Base-by-base conservation (phyloP, 2,797 vertebrate species). In the Anableps anableps region DNA sequence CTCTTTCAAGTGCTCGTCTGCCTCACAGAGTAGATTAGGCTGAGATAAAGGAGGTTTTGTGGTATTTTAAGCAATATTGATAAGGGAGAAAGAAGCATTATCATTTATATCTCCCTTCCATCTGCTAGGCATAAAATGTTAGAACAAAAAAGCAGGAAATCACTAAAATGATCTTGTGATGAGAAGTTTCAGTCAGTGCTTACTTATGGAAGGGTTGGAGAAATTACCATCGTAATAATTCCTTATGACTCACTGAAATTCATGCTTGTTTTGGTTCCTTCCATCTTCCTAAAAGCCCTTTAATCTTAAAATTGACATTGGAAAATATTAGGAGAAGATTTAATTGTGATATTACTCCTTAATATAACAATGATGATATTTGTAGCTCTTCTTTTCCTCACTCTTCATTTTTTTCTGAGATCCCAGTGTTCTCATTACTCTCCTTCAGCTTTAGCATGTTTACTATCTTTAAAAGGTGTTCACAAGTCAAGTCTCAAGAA, bases 11-110 rank as follows among this genome's bases (percentile, higher is more conserved):
- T 79, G 77, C 72, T 66, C 36, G 45, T 88, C 80, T 75, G 45
- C 81, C 23, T 81, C 41, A 0, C 77, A 89, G 87, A 92, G 93
- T 84, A 86, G 86, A 93, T 89, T 85, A 72, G 29, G 82, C 75
- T 72, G 1, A 79, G 89, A 93, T 92, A 77, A 88, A 86, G 19
- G 47, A 68, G 36, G 34, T 87, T 89, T 88, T 79, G 87, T 86
- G 81, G 75, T 72, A 78, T 87, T 83, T 88, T 81, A 88, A 83
- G 74, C 55, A 36, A 71, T 55, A 60, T 55, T 79, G 77, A 91
- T 85, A 66, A 43, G 74, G 83, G 34, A 38, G n/a, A 62, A 78
- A 80, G 68, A 81, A 79, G 70, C 72, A 79, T 66, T 78, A 34
- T 77, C 70, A 80, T 38, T 19, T 77, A 51, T 83, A 79, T 86